Evolutionary conservation across 53 echinoderm and acorn worm genomes (phyloP), one percentile per base, ranked within the genome.

Genomic region (Mesocentrotus franciscanus): DNA sequence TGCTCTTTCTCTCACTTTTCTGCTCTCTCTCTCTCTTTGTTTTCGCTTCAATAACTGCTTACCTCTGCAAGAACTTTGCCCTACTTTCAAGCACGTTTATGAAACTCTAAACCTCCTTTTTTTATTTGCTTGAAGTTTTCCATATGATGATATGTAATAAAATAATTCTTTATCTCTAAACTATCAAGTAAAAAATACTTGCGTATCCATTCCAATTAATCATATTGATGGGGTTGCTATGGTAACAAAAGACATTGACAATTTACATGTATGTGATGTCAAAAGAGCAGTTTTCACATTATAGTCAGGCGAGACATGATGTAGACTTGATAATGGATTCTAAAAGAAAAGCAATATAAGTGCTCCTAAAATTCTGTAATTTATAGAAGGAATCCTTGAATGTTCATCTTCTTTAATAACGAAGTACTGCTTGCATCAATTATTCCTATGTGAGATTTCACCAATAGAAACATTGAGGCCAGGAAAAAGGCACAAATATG

Each of bases 351-450:
- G 29, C 2, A 49, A 20, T 4, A 36, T 36, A 14, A 8, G n/a
- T 29, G 29, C 27, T 27, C 34, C 27, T 87, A 18, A 42, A 87
- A 58, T 58, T 87, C 26, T 27, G 56, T 20, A 27, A 87, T 87
- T 14, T 3, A 27, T 26, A 87, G 7, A 35, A 27, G n/a, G 57
- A 59, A 58, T 87, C 87, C 87, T 87, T 87, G 87, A 58, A 87
- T 58, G 87, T 58, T 87, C 87, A 87, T 87, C 58, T 29, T n/a
- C 1, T 87, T 58, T 49, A 7, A 39, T 39, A 85, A 85, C 27
- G 11, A 87, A 87, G 87, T 87, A 87, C 87, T 87, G 87, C 58
- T 87, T 29, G 56, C 58, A 87, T 87, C 58, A 58, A 58, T 87
- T 87, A 87, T 29, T 87, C 87, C 58, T n/a, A 18, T 87, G 26